Evolutionary conservation across 2,797 vertebrate genomes (phyloP).

Genomic region (Hephaestus fuliginosus): DNA sequence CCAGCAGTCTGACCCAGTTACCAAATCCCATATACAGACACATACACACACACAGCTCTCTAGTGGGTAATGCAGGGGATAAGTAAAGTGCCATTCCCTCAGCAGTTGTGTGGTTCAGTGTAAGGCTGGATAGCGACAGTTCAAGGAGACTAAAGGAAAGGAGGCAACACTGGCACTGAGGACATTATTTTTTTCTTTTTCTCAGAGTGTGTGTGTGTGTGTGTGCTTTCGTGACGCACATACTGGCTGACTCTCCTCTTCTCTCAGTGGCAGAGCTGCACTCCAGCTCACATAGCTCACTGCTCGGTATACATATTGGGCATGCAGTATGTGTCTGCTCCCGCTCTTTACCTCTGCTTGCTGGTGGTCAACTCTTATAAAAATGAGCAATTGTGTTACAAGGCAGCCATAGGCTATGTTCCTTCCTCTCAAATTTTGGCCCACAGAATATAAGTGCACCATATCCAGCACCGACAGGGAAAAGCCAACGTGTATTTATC

Average conservation of each 20-base stretch:
- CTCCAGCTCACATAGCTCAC: slow-evolving; percentile 70
- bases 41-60: slow-evolving; percentile 40
- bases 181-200: slow-evolving; percentile 46
- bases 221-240: slow-evolving; percentile 46
- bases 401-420: slow-evolving; percentile 54
- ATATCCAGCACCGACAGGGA: slow-evolving; percentile 26
- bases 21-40: slow-evolving; percentile 37
- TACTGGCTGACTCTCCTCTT: slow-evolving; percentile 55
- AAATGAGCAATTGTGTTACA: slow-evolving; percentile 36
- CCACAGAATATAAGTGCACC: slow-evolving; percentile 22
- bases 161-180: slow-evolving; percentile 55
- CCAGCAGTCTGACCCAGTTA: slow-evolving; percentile 71
- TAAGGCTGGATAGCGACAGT: slow-evolving; percentile 57
- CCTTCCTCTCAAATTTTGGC: slow-evolving; percentile 45
- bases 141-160: slow-evolving; percentile 64
- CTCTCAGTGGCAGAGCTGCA: slow-evolving; percentile 61
- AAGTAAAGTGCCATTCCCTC: slow-evolving; percentile 60
- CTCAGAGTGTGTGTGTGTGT: slow-evolving; percentile 10
- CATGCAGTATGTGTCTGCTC: slow-evolving; percentile 2
- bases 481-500: slow-evolving; percentile 16
- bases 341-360: slow-evolving; percentile 14
- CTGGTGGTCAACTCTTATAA: slow-evolving; percentile 42
- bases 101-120: slow-evolving; percentile 49
- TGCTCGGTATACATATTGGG: slow-evolving; percentile 40
- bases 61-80: slow-evolving; percentile 47